Evolutionary conservation across 2,888 invertebrate genomes (phyloP), one percentile per base, ranked within the genome.

Genomic region (Drosophila nigricruria): DNA sequence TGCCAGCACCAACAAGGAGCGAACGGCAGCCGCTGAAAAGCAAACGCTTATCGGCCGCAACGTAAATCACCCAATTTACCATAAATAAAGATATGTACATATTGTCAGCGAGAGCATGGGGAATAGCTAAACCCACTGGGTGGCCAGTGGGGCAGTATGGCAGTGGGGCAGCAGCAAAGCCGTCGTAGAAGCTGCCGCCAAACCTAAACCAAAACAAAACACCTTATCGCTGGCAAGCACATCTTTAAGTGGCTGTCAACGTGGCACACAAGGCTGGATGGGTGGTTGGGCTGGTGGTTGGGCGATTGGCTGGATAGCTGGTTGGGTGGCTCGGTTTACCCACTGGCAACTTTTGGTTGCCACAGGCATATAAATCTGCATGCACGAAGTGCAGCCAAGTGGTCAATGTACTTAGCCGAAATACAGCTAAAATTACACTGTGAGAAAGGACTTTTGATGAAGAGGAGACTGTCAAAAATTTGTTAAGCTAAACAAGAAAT

Each of bases 11-110:
- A 56, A 64, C 76, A 70, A 62, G 53, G 45, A 36, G 43, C 60
- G 42, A 43, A 60, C 61, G 54, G 65, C 67, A 75, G 74, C 74
- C 86, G 88, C 86, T 89, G 86, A 86, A 84, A 89, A 81, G 90
- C 86, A 82, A 82, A 79, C 81, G 84, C 87, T 88, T 88, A 88
- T 88, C 89, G 81, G 82, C 85, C 84, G 73, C 90, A 80, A 82
- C 90, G 90, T 91, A 90, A 90, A 90, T 90, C 90, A 90, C 91
- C 85, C 91, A 88, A 87, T 89, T 90, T 89, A 81, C 78, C 80
- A 88, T 82, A 88, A 82, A 86, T 86, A 90, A 85, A 90, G 90
- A 90, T 86, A 84, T 79, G 77, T 83, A 85, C 84, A 89, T 89
- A 89, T 84, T 84, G 84, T 89, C 84, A 87, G 77, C 57, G 62